Percentiles rank a stretch among this genome's conserved stretches.
Evolutionary conservation across 2,113 vertebrate species (phyloP).

Genomic region (Eolophus roseicapilla): DNA sequence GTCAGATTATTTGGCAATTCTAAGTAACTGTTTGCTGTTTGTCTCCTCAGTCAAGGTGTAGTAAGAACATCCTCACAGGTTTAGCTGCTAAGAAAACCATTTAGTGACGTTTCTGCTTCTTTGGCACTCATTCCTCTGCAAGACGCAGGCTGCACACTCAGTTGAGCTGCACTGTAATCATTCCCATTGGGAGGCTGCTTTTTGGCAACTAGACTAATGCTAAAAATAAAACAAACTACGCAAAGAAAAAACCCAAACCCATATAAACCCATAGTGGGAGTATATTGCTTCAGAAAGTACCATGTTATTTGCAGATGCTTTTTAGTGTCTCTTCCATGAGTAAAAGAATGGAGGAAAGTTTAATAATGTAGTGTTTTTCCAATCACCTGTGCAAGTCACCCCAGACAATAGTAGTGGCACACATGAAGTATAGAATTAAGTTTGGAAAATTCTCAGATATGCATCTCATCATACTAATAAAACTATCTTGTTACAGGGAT

Average conservation of each 20-base stretch:
- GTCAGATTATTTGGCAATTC: not conserved
- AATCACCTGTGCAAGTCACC: not conserved
- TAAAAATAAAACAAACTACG: slow-evolving; percentile 40
- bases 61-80: not conserved
- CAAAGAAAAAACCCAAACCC: not conserved
- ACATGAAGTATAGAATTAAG: not conserved
- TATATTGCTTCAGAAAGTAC: not conserved
- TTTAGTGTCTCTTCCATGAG: not conserved
- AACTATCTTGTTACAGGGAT: not conserved
- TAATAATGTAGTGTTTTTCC: not conserved
- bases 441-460: not conserved
- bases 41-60: not conserved
- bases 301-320: not conserved
- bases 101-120: not conserved
- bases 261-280: not conserved
- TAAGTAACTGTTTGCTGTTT: accelerated
- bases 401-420: not conserved
- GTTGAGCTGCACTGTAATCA: not conserved
- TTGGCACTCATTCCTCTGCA: not conserved
- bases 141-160: not conserved
- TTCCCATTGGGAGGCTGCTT: not conserved
- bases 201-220: not conserved
- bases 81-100: not conserved
- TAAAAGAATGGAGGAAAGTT: not conserved
- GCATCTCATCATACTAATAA: not conserved